Conservation (phyloP, 2,888 invertebrate genomes). For the Caenorhabditis zanzibari region DNA sequence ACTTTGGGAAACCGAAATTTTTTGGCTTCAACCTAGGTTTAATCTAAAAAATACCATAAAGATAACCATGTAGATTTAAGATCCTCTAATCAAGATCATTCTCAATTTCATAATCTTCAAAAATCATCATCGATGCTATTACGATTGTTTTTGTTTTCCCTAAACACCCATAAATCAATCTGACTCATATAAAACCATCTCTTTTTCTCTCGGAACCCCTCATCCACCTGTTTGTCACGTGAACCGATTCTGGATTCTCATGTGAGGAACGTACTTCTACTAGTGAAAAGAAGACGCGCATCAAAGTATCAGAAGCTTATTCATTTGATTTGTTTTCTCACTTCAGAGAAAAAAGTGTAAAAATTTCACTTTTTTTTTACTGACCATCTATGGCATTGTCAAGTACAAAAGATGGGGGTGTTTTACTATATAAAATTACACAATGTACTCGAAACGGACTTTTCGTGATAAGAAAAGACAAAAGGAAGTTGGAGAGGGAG, state of each 20-base stretch:
- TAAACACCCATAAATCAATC: neutral
- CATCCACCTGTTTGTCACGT: conserved; percentile 34
- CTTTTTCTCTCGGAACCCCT: neutral
- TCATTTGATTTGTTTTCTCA: neutral
- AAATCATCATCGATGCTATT: conserved; percentile 4
- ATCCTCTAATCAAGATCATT: too few relatives aligned
- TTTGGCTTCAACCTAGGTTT: too few relatives aligned
- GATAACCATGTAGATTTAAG: too few relatives aligned
- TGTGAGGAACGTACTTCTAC: neutral
- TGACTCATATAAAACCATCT: conserved; percentile 20
- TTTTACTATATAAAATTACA: conserved; percentile 14
- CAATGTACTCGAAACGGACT: conserved; percentile 16
- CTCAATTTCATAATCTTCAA: conserved; percentile 3
- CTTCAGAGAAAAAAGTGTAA: conserved; percentile 19
- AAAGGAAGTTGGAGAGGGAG: neutral
- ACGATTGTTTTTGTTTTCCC: neutral
- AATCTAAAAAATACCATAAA: too few relatives aligned
- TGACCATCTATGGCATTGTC: conserved; percentile 12
- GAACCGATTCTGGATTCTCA: conserved; percentile 43
- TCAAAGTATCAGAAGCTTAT: conserved; percentile 22
- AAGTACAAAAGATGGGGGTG: conserved; percentile 13
- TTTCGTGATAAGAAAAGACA: neutral
- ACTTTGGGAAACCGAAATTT: too few relatives aligned
- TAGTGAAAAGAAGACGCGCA: neutral
- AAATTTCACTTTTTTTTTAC: neutral